Percentiles rank a stretch among this genome's conserved stretches.
Conservation (phyloP, 2,888 invertebrate species). For the Empis stercorea region DNA sequence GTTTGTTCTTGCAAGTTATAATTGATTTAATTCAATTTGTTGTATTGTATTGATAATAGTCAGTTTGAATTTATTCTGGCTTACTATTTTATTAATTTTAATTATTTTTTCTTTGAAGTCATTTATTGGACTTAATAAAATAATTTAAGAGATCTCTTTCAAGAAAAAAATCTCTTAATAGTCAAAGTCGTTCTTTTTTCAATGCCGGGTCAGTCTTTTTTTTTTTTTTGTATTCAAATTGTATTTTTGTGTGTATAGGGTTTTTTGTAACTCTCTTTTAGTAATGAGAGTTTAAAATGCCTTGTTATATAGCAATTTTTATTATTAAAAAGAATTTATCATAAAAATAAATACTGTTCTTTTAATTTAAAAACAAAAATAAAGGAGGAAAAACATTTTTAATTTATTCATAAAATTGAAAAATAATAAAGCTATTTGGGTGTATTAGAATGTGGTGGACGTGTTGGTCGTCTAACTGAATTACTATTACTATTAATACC, state of each 20-base stretch:
- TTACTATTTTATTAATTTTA: too few relatives aligned
- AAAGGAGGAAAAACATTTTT: neutral
- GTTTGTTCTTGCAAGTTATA: too few relatives aligned
- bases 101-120: too few relatives aligned
- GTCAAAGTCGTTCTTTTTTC: slow-evolving; percentile 2
- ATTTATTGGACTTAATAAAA: too few relatives aligned
- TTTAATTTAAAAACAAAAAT: neutral
- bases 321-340: neutral
- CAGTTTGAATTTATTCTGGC: too few relatives aligned
- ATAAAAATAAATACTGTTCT: too few relatives aligned
- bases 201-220: slow-evolving; percentile 16
- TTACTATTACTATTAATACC: slow-evolving; percentile 1
- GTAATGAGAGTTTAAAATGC: neutral
- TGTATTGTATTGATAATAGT: too few relatives aligned
- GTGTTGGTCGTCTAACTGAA: slow-evolving; percentile 7
- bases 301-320: neutral
- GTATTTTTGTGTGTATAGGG: too few relatives aligned
- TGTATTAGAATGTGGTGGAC: slow-evolving; percentile 8
- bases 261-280: neutral
- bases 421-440: slow-evolving; percentile 8
- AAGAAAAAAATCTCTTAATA: neutral
- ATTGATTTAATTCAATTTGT: too few relatives aligned
- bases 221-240: neutral
- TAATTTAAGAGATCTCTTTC: too few relatives aligned
- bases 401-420: too few relatives aligned